Conservation (phyloP, 2,113 vertebrate genomes). For the Okapia johnstoni region DNA sequence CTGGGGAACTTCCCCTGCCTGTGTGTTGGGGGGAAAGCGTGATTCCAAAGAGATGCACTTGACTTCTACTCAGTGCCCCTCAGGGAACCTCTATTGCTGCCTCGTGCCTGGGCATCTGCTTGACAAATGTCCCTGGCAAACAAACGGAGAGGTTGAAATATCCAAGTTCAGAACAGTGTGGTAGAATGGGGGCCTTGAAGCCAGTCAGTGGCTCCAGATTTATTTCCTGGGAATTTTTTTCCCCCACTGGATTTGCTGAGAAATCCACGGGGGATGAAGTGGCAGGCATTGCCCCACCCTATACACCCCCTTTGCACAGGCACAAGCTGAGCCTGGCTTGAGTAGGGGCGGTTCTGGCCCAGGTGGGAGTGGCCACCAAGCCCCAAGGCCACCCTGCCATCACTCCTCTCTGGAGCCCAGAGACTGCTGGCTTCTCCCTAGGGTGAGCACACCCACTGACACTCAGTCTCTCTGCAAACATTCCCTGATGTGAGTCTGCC, state of each 20-base stretch:
- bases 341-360: not conserved
- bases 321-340: conserved; percentile 29
- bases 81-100: conserved; percentile 69
- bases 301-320: conserved; percentile 53
- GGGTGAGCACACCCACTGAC: rapidly evolving
- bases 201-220: conserved; percentile 77
- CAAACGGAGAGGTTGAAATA: conserved; percentile 79
- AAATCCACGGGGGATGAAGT: conserved; percentile 71
- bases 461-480: not conserved
- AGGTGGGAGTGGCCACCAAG: not conserved
- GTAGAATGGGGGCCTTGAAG: conserved; percentile 78
- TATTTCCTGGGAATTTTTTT: conserved; percentile 80
- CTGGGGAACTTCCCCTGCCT: conserved; percentile 60
- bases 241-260: conserved; percentile 77
- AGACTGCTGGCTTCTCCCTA: not conserved
- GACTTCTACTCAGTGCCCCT: conserved; percentile 74
- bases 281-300: conserved; percentile 48
- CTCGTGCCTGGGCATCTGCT: conserved; percentile 68
- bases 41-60: conserved; percentile 75
- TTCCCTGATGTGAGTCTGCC: not conserved
- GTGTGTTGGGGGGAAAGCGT: conserved; percentile 57
- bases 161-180: conserved; percentile 78
- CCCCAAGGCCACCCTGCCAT: not conserved
- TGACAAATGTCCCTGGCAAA: conserved; percentile 75
- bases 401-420: not conserved